Evolutionary conservation across 2,113 vertebrate genomes (phyloP).

Genomic region (Mormoops blainvillei): DNA sequence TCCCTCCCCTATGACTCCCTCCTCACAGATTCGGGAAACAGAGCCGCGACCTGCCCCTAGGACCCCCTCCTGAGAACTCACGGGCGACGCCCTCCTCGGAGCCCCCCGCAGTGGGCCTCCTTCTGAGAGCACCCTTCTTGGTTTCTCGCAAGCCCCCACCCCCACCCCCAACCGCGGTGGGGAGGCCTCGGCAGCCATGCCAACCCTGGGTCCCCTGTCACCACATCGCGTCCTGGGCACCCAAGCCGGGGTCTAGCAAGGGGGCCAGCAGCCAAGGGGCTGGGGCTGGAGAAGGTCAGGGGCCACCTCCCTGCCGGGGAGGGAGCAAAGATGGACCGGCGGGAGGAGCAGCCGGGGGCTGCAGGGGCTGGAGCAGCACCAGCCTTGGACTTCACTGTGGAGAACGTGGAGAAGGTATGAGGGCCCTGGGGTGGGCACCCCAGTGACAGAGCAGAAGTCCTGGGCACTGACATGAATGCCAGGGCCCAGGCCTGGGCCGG

Average conservation of each 20-base stretch:
- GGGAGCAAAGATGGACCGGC: constrained; percentile 65
- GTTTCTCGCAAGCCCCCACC: constrained; percentile 24
- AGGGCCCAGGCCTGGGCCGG: constrained; percentile 37
- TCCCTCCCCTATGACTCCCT: constrained; percentile 24
- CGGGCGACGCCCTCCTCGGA: neutral
- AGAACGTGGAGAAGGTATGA: constrained; percentile 95
- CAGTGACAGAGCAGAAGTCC: constrained; percentile 62
- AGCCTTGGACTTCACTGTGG: constrained; percentile 94
- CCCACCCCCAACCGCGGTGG: constrained; percentile 42
- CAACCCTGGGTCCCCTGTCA: constrained; percentile 45
- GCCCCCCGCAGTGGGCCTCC: neutral
- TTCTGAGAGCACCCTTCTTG: neutral
- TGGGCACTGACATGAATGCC: constrained; percentile 46
- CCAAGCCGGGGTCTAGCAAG: constrained; percentile 58
- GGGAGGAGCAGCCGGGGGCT: constrained; percentile 62
- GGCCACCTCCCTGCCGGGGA: constrained; percentile 6
- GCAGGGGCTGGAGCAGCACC: constrained; percentile 69
- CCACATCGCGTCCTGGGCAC: constrained; percentile 29
- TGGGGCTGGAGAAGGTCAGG: constrained; percentile 73
- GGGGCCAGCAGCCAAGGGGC: constrained; percentile 71
- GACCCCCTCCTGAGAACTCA: constrained; percentile 1
- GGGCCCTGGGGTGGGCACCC: constrained; percentile 55
- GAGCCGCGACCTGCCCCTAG: constrained; percentile 41
- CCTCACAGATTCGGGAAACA: neutral
- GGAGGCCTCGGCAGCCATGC: constrained; percentile 71